Base-by-base conservation (phyloP, 1,140 invertebrate species). In the Orius laevigatus region DNA sequence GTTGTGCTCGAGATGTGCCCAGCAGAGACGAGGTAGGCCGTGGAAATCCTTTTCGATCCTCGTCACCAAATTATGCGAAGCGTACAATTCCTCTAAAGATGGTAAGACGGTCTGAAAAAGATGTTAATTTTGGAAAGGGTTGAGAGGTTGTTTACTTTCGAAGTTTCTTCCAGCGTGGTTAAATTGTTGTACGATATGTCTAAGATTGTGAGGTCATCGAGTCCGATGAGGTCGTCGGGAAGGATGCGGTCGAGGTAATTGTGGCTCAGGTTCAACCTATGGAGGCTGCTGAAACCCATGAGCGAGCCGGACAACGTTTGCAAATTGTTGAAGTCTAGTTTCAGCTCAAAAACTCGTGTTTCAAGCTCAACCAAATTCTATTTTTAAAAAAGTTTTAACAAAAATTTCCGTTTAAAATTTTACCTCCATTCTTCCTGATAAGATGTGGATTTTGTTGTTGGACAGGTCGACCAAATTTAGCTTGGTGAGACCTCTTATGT, bases 161-260 rank as follows among this genome's bases (percentile, higher is more conserved):
- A 81, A 31, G 79, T 79, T 64, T 82, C 78, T 59, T 83, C 79
- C 12, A 87, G 66, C 3, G 80, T 79, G 11, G 72, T 73, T 9
- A 87, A 66, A 42, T 76, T 69, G 61, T 87, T 87, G 57, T 79
- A 67, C 0, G 82, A 85, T 11, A 87, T 66, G 60, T 87, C 82
- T 5, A 87, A 65, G 12, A 79, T 63, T 53, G 72, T 72, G 8
- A 87, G 64, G 25, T 73, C 70, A 45, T 78, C 76, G 51, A 87
- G 66, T 25, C 81, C 80, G 20, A 78, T 76, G 9, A 87, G 66
- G 59, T 84, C 81, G 18, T 79, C 78, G 0, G 78, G 74, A 1
- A 75, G 72, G 41, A 85, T 79, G 36, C 72, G 70, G 46, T 75
- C 73, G 4, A 87, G 59, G 40, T 70, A 69, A 57, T 87, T 87